Evolutionary conservation across 2,888 invertebrate species (phyloP).

Genomic region (Ectobius pallidus): DNA sequence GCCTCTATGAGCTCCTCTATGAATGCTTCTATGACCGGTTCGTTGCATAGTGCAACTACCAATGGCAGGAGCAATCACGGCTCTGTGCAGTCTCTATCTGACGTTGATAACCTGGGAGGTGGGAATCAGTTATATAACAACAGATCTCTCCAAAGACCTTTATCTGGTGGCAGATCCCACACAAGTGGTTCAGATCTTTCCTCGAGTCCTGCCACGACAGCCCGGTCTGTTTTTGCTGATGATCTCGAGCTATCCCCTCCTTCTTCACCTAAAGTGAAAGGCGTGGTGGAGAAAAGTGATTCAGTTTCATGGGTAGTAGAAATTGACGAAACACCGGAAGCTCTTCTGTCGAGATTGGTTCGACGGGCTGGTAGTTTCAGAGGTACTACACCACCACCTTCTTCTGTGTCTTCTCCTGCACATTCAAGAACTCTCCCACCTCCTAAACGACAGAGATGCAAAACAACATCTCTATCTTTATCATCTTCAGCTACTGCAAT

Average conservation of each 20-base stretch:
- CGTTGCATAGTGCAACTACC: background rate
- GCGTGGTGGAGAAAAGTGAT: constrained; percentile 83
- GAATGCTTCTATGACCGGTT: background rate
- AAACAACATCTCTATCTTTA: constrained; percentile 26
- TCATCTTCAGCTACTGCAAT: constrained; percentile 32
- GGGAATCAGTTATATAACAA: background rate
- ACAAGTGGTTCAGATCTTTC: background rate
- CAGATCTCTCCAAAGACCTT: background rate
- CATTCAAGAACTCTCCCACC: constrained; percentile 40
- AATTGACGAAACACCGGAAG: constrained; percentile 75
- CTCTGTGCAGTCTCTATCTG: constrained; percentile 13
- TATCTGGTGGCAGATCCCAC: constrained; percentile 1
- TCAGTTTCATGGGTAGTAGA: constrained; percentile 88
- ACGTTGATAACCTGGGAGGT: background rate
- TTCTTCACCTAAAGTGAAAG: constrained; percentile 75
- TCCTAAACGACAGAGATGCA: constrained; percentile 39
- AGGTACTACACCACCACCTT: constrained; percentile 27
- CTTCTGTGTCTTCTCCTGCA: constrained; percentile 30
- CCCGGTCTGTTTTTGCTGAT: background rate
- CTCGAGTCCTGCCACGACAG: background rate
- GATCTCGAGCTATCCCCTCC: constrained; percentile 54
- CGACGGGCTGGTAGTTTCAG: constrained; percentile 60
- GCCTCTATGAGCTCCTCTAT: constrained; percentile 40
- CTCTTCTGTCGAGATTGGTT: constrained; percentile 72
- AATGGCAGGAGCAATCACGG: constrained; percentile 8